A percentile compares a stretch with the other conserved stretches of the same genome.
phyloP scores from a whole-genome alignment of 2,797 vertebrate species.

The Bradypus variegatus region DNA sequence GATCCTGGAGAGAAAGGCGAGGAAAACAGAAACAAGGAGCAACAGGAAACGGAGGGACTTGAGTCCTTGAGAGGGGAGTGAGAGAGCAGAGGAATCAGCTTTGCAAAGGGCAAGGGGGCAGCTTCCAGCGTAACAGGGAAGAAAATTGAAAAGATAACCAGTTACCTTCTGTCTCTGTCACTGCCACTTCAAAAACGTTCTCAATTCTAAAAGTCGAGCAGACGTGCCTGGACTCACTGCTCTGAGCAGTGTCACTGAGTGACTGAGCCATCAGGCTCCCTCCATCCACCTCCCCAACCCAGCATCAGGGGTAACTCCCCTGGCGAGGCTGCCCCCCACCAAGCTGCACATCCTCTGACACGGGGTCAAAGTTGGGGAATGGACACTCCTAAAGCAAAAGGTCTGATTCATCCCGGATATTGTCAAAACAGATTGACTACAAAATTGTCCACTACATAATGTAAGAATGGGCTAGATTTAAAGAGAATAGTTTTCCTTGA shows the following conservation, averaged over 20 bases:
- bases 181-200: not conserved
- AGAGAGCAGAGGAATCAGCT: not conserved
- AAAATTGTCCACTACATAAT: not conserved
- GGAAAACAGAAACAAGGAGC: not conserved
- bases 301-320: not conserved
- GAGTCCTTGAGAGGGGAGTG: not conserved
- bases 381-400: not conserved
- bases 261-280: too few relatives aligned
- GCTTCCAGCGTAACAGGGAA: not conserved
- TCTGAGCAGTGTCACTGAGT: too few relatives aligned
- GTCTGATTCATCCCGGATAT: not conserved
- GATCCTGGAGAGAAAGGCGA: not conserved
- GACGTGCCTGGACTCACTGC: not conserved
- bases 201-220: not conserved
- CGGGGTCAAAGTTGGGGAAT: not conserved
- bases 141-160: not conserved
- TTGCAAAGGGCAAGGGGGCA: not conserved
- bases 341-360: not conserved
- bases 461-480: not conserved
- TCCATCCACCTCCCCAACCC: not conserved
- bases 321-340: not conserved
- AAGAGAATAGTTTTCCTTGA: too few relatives aligned
- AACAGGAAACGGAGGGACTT: not conserved
- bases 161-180: not conserved
- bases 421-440: not conserved